These are phyloP conservation scores for Tachypleus tridentatus DNA, from an alignment of 1,140 invertebrate genomes.

Conservation along the genomic window DNA sequence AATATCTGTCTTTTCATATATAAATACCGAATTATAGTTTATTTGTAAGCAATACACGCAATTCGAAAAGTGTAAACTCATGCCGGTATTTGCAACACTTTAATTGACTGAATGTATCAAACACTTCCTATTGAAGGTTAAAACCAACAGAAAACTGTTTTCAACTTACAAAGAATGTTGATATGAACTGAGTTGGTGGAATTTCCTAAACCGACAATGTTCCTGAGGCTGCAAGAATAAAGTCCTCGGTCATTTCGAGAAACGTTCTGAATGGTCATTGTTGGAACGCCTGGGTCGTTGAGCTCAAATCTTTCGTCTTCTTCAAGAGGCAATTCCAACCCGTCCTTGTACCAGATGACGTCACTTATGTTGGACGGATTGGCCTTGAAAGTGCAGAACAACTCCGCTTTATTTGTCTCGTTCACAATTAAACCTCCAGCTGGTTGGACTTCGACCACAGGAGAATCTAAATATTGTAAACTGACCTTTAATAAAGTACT, in stretches of 20 bases:
- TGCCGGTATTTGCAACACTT: too few species aligned
- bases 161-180: constrained; percentile 45
- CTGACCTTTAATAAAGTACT: too few species aligned
- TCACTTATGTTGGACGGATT: constrained; percentile 24
- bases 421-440: constrained; percentile 22
- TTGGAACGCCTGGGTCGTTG: constrained; percentile 16
- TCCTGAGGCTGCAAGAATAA: constrained; percentile 64
- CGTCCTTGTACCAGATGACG: constrained; percentile 24
- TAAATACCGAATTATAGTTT: too few species aligned
- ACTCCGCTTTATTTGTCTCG: constrained; percentile 20
- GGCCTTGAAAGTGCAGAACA: constrained; percentile 26
- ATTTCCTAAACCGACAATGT: constrained; percentile 54
- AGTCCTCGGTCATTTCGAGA: constrained; percentile 60
- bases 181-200: constrained; percentile 20
- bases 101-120: too few species aligned
- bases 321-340: constrained; percentile 15
- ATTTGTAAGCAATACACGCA: too few species aligned
- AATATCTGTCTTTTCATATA: too few species aligned
- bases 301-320: constrained; percentile 11
- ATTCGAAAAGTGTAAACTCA: too few species aligned
- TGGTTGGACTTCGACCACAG: constrained; percentile 26
- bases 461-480: constrained; percentile 19
- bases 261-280: constrained; percentile 58
- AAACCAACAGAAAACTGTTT: too few species aligned
- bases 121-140: too few species aligned